Percentiles rank a stretch among this genome's conserved stretches.
Conservation (phyloP, 2,113 vertebrate genomes). For the Sapayoa aenigma region DNA sequence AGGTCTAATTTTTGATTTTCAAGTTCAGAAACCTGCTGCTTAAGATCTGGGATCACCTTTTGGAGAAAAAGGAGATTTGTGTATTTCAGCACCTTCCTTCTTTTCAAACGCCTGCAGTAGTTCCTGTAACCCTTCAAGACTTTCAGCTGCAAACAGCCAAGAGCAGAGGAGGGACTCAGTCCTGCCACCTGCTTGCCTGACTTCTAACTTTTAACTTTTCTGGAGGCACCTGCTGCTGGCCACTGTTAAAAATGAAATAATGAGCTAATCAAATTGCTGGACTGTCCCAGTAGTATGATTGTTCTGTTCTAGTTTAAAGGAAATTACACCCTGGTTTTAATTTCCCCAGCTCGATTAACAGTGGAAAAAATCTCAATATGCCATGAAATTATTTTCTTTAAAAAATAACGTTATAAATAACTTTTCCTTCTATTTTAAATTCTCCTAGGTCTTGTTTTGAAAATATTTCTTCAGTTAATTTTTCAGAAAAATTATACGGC, state of each 20-base stretch:
- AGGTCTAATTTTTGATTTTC: constrained; percentile 87
- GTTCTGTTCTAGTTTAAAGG: not conserved
- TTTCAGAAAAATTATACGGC: not conserved
- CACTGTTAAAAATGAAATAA: not conserved
- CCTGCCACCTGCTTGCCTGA: not conserved
- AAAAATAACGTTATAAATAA: not conserved
- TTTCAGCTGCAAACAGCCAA: not conserved
- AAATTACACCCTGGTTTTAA: not conserved
- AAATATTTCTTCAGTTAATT: not conserved
- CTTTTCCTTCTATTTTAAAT: not conserved
- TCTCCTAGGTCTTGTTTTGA: not conserved
- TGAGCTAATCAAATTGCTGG: not conserved
- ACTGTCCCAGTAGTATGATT: not conserved
- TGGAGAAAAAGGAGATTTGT: not conserved
- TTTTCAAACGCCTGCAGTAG: not conserved
- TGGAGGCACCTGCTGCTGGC: not conserved
- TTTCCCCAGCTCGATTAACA: not conserved
- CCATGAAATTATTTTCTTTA: not conserved
- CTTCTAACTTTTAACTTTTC: not conserved
- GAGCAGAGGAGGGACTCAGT: not conserved
- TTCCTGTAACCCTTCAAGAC: not conserved
- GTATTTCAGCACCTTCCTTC: not conserved
- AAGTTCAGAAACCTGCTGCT: constrained; percentile 86
- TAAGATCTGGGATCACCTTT: constrained; percentile 90
- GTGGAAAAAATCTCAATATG: not conserved